Conservation (phyloP, 2,888 invertebrate genomes). For the Kryphioiulus occultus region DNA sequence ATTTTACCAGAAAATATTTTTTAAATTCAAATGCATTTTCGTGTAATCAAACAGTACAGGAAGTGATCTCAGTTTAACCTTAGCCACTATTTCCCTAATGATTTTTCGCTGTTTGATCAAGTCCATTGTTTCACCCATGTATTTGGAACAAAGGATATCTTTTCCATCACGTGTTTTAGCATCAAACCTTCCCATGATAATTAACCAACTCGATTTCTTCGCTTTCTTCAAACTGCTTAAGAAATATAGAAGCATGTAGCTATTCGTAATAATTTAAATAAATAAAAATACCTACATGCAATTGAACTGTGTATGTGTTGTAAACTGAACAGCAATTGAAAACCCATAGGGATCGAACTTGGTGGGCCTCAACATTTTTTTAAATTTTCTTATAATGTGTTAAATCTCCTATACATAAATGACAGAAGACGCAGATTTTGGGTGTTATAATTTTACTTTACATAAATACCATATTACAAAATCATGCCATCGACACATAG, state of each 20-base stretch:
- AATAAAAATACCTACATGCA: too few species aligned
- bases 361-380: too few species aligned
- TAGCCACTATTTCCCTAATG: neutral
- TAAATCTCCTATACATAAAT: neutral
- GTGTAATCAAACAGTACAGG: neutral
- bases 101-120: neutral
- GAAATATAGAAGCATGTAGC: too few species aligned
- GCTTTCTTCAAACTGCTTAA: too few species aligned
- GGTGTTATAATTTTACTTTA: conserved; percentile 35
- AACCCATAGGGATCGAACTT: too few species aligned
- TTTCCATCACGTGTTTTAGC: neutral
- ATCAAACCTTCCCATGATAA: neutral
- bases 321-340: too few species aligned
- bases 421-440: neutral
- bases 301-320: too few species aligned
- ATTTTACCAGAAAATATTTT: neutral
- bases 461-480: conserved; percentile 15
- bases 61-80: neutral
- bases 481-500: neutral
- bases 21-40: neutral
- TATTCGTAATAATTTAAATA: too few species aligned
- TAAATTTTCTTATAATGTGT: too few species aligned
- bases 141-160: neutral
- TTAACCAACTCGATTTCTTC: neutral
- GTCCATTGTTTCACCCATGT: neutral